Evolutionary conservation across 2,797 vertebrate genomes (phyloP), one percentile per base, ranked within the genome.

Genomic region (Coregonus ussuriensis): DNA sequence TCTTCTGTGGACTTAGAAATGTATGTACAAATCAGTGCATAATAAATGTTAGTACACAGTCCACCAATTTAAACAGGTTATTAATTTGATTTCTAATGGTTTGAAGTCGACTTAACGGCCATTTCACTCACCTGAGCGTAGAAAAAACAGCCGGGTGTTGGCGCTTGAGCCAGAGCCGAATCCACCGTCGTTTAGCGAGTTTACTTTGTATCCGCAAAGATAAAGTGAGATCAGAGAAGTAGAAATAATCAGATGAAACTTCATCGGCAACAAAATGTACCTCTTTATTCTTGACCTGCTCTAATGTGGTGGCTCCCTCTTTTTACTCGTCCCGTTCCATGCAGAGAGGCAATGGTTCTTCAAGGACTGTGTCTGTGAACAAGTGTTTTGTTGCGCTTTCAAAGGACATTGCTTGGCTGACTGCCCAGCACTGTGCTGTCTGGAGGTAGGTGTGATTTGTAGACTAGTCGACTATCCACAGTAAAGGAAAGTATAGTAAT

Each of bases 361-460:
- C 29, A 21, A 41, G 2, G 29, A 65, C 25, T 65, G 21, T 75
- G 31, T 33, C 37, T 18, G 21, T 56, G 52, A 76, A 35, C 31
- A 74, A 59, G 53, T 74, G 72, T 29, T 59, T 56, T 33, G 74
- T 33, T 35, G 47, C 53, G 14, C 2, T 18, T 15, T 16, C 65
- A n/a, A 65, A 65, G 62, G 18, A 65, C 62, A 47, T 21, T 52
- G 9, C n/a, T 37, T 65, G 7, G 29, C 11, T 14, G 41, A 56
- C n/a, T 47, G 47, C 59, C 15, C 35, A 4, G 21, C 18, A 18
- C 56, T 37, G 31, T 41, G 41, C 14, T 14, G 16, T 29, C 29
- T 9, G 59, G 41, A 37, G 62, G 21, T 65, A 65, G 63, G 63
- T 65, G 63, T 65, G 63, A 65, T 65, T 18, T 56, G 54, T 56